Conservation (phyloP, 64 coral and sea anemone genomes). For the Montipora foliosa region DNA sequence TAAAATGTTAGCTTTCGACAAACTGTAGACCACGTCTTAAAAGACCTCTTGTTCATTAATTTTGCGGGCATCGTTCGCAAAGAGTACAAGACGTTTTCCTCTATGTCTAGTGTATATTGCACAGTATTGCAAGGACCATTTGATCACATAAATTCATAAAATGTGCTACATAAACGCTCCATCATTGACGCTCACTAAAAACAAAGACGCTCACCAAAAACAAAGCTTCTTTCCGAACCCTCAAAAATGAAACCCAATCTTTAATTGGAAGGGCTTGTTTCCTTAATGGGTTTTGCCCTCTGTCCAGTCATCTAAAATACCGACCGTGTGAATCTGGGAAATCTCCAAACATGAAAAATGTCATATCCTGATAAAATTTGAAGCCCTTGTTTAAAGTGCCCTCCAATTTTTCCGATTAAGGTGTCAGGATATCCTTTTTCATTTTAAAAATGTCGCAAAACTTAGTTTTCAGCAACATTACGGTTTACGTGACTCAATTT, state of each 20-base stretch:
- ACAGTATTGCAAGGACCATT: no score
- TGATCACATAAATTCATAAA: no score
- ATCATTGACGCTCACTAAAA: not conserved
- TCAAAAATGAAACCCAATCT: not conserved
- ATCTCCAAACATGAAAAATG: not conserved
- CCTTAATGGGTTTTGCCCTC: conserved; percentile 5
- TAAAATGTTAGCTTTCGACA: no score
- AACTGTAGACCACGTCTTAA: no score
- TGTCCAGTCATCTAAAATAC: not conserved
- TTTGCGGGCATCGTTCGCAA: no score
- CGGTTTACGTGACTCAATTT: not conserved
- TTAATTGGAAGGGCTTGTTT: conserved; percentile 24
- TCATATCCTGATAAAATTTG: not conserved
- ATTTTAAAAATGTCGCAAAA: not conserved
- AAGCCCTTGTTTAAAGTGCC: not conserved
- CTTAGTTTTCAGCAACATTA: not conserved
- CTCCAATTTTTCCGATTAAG: not conserved
- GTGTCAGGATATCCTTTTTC: not conserved
- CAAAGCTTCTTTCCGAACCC: not conserved
- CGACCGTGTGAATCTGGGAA: conserved; percentile 6
- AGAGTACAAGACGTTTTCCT: no score
- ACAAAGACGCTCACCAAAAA: not conserved
- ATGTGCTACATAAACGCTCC: no score
- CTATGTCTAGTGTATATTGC: no score
- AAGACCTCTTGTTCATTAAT: no score